Base-by-base conservation (phyloP, 2,888 invertebrate species). In the Cerceris rybyensis region DNA sequence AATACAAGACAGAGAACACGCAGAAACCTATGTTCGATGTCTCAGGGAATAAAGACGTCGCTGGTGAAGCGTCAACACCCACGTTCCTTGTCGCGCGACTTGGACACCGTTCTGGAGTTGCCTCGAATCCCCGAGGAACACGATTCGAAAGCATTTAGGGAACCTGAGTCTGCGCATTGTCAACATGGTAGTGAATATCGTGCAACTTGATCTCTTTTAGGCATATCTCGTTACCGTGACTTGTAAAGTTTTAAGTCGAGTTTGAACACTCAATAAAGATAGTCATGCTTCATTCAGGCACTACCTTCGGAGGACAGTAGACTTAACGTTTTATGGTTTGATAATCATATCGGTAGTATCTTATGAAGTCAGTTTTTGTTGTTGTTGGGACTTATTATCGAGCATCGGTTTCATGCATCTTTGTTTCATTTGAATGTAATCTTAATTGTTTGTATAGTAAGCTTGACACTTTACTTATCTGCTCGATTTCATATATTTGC, bases 1-100 rank as follows among this genome's bases (percentile, higher is more conserved):
- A 70, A 70, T 83, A 75, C 85, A 79, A 83, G 86, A 86, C 88
- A 79, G 81, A 80, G 82, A 84, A 88, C 86, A 88, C 80, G 86
- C 72, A 82, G 82, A 88, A 89, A 89, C 86, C 87, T 86, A 89
- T 88, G 90, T 87, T 87, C 89, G 77, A 87, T 80, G 89, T 86
- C 87, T 78, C 65, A 73, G 80, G 80, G 74, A 88, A 90, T 90
- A 90, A 88, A 90, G 91, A 90, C 88, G 87, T 89, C 89, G 87
- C 76, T 81, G 77, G 81, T 82, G 86, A 88, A 88, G 88, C 89
- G 88, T 86, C 87, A 83, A 89, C 91, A 83, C 88, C 88, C 88
- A 89, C 90, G 85, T 78, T 55, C 65, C 28, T 54, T 74, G 75
- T 79, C 75, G 70, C 57, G 54, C 61, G 59, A 67, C 63, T n/a